Evolutionary conservation across 2,113 vertebrate species (phyloP), one percentile per base, ranked within the genome.

Genomic region (Ceyx margarethae): DNA sequence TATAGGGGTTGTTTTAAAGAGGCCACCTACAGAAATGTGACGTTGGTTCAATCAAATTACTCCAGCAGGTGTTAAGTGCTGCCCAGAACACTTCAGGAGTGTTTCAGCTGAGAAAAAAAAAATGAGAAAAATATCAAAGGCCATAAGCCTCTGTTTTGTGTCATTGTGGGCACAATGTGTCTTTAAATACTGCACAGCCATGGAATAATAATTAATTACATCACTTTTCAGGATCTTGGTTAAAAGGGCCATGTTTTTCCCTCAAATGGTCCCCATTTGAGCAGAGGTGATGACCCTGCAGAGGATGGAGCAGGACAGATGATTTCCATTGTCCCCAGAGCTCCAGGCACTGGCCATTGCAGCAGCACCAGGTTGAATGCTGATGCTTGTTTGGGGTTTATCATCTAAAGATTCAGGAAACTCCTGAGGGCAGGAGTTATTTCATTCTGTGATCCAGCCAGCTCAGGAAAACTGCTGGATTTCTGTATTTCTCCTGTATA

Each of bases 261-360:
- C 37, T 37, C 37, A 37, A 4, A 21, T 3, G 33, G 54, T 11
- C n/a, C 16, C 18, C 2, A 0, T 4, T 2, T 8, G 25, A 50
- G 42, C 48, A 25, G 48, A 23, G 58, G n/a, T 8, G 42, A 6
- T 15, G 31, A 21, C 33, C 29, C 53, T 11, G 11, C 5, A 14
- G 51, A 18, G 2, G 42, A 3, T 4, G 15, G 23, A 2, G 0
- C 75, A 11, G 20, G 29, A 14, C n/a, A 17, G 29, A 4, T 2
- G 4, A 5, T 40, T 40, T 28, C 29, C 57, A 46, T 42, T 6
- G 0, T 51, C 45, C 48, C 48, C 6, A 1, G 4, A 21, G 57
- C 37, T 14, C 43, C 13, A 3, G 46, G 35, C 40, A 16, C 35
- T 3, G 50, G 43, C 31, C 3, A 0, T 6, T 4, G 13, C 57